Base-by-base conservation (phyloP, 2,113 vertebrate species). In the Ginglymostoma cirratum region DNA sequence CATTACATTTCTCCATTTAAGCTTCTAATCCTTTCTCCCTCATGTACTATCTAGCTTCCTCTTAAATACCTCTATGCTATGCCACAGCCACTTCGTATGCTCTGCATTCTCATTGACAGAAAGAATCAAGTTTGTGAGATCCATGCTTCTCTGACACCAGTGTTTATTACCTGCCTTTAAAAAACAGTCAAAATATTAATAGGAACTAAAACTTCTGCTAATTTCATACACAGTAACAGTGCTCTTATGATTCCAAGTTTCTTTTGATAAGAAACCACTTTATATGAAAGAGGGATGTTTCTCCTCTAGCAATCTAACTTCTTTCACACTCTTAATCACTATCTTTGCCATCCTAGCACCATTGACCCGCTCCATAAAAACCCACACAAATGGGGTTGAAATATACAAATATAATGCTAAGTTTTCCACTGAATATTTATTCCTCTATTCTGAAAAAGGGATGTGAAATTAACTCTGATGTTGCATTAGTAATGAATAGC, bases 401-500 rank as follows among this genome's bases (percentile, higher is more conserved):
- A 42, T 83, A 83, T 5, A 2, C 38, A 89, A 55, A 55, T 12
- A 89, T 10, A 89, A 55, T 30, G 52, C 52, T 55, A 30, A 89
- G 27, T 10, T 89, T 89, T 24, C 21, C 48, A 24, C 48, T 89
- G 48, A 89, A 89, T 55, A 55, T 89, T 24, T 30, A 55, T 52
- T 89, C 27, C 52, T 15, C 10, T 48, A 89, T 55, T 52, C 3
- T 89, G 86, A 89, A 55, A 23, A 55, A 48, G 45, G 24, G 12
- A 55, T 15, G 27, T 27, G 34, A 30, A 89, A 89, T 55, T 27
- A 48, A 52, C 86, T 89, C 86, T 89, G 45, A 27, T 89, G 30
- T 55, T 89, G 86, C 86, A 89, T 89, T 52, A 55, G 42, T 89
- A 48, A 89, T 34, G 48, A 89, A 89, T 52, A 89, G 45, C 86